Conservation (phyloP, 1,140 invertebrate genomes). For the Penaeus japonicus region DNA sequence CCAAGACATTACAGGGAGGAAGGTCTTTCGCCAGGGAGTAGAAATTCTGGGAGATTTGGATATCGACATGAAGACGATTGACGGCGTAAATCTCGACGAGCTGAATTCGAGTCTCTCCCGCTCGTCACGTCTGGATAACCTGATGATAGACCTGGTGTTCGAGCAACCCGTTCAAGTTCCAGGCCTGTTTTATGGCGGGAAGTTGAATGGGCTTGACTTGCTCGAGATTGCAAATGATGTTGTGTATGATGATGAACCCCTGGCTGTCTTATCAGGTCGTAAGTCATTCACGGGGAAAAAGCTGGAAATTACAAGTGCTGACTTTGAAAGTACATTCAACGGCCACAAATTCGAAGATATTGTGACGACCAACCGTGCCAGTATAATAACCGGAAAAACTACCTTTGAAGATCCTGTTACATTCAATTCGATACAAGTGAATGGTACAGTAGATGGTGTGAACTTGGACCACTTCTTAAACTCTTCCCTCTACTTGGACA, state of each 20-base stretch:
- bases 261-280: background rate
- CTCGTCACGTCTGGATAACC: background rate
- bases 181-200: background rate
- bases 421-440: background rate
- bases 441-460: background rate
- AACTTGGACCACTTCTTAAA: background rate
- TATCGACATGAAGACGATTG: slow-evolving; percentile 14
- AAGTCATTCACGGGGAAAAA: slow-evolving; percentile 4
- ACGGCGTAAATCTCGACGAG: slow-evolving; percentile 29
- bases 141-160: slow-evolving; percentile 28
- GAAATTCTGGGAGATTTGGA: slow-evolving; percentile 20
- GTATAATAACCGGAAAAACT: background rate
- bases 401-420: background rate
- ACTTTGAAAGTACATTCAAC: slow-evolving; percentile 27
- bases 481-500: slow-evolving; percentile 25
- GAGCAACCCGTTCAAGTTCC: background rate
- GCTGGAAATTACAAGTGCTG: background rate
- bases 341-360: slow-evolving; percentile 22
- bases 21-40: slow-evolving; percentile 3
- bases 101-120: background rate
- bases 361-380: background rate
- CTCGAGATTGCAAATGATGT: background rate
- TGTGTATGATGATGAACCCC: slow-evolving; percentile 25
- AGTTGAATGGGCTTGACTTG: slow-evolving; percentile 18
- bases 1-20: slow-evolving; percentile 19